A percentile compares a stretch with the other conserved stretches of the same genome.
These are phyloP conservation scores for Mythimna impura DNA, from an alignment of 2,888 invertebrate genomes.

Conservation along the genomic window DNA sequence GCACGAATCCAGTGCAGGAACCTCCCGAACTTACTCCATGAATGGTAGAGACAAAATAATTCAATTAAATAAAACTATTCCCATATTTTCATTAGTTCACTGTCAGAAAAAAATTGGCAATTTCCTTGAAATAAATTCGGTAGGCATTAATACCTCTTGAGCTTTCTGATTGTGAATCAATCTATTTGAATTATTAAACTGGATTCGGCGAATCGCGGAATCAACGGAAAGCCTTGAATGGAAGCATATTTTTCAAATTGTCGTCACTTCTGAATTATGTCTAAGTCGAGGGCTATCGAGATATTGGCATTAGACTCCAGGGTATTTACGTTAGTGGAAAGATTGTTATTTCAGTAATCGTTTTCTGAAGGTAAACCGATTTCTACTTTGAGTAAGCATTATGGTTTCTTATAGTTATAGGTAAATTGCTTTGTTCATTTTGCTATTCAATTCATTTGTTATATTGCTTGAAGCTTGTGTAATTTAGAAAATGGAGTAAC, in stretches of 20 bases:
- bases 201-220: neutral
- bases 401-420: conserved; percentile 7
- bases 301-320: neutral
- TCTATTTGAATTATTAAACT: conserved; percentile 24
- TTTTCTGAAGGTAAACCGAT: conserved; percentile 12
- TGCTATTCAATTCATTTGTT: conserved; percentile 1
- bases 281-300: neutral
- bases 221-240: neutral
- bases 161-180: conserved; percentile 29
- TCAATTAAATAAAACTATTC: neutral
- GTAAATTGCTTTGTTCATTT: conserved; percentile 22
- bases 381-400: conserved; percentile 1
- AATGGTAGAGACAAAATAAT: neutral
- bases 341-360: conserved; percentile 15
- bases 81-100: neutral
- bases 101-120: conserved; percentile 16
- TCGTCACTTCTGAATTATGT: conserved; percentile 28
- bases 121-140: conserved; percentile 11
- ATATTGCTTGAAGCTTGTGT: neutral
- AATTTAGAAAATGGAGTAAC: neutral
- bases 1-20: too few relatives aligned
- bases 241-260: conserved; percentile 5
- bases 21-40: too few relatives aligned
- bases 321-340: neutral
- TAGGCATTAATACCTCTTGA: conserved; percentile 7